Base-by-base conservation (phyloP, 1,140 invertebrate species). In the Aphelenchoides besseyi region DNA sequence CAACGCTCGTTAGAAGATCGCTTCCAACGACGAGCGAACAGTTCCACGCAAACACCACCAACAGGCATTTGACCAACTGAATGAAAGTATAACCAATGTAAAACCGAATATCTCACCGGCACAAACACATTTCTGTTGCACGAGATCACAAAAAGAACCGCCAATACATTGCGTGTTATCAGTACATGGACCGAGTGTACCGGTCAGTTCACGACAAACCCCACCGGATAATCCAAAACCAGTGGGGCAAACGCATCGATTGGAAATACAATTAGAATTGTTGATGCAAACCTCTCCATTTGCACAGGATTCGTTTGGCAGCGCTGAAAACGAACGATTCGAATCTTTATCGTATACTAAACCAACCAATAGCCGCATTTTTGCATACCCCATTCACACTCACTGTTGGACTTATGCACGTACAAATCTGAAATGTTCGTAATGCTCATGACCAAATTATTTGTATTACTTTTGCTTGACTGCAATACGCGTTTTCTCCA, bases 51-150 rank as follows among this genome's bases (percentile, higher is more conserved):
- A 28, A 78, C 52, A 37, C 78, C 78, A 5, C 76, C 76, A 59
- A 78, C 69, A 23, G 76, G 74, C 23, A 78, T 78, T 73, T 78
- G 76, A 9, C 78, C 77, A 2, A 36, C 75, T 77, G 48, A 70
- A 75, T 23, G 8, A 5, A 26, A 12, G 41, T 12, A 48, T 12
- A 59, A 5, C 23, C 12, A 8, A 23, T 59, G 5, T 29, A 16
- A 8, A 33, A 59, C 5, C 18, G 5, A 59, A 23, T 59, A 33
- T 59, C 23, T 18, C 23, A 77, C 75, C 28, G 16, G 77, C 74
- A 69, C 76, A 78, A 37, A 78, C 73, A 35, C 76, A 78, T 26
- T 73, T 29, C 28, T 80, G 67, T 26, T 74, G 23, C 23, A 18
- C 18, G 33, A 62, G 2, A 48, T 78, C 76, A 59, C 76, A 78